Evolutionary conservation across 2,113 vertebrate genomes (phyloP).

Genomic region (Strix aluco): DNA sequence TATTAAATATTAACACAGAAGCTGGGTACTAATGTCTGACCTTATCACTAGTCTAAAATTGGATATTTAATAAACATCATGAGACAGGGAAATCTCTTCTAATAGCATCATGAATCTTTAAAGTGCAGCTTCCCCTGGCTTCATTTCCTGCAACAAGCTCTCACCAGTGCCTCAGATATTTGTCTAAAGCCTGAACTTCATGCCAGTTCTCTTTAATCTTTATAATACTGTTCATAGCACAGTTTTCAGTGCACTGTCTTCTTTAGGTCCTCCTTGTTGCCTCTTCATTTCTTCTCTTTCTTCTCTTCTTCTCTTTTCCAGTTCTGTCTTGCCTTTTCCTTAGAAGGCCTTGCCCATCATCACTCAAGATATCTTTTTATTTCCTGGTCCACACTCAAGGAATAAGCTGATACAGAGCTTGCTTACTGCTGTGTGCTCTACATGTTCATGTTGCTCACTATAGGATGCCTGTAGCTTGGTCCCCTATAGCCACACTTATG

Average conservation of each 20-base stretch:
- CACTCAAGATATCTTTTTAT: not conserved
- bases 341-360: not conserved
- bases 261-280: not conserved
- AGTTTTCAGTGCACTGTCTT: not conserved
- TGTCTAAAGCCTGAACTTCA: not conserved
- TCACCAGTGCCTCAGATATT: not conserved
- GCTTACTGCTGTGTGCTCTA: not conserved
- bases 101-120: slow-evolving; percentile 25
- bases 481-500: no score
- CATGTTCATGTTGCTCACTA: not conserved
- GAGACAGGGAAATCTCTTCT: not conserved
- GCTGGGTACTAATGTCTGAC: not conserved
- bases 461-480: not conserved
- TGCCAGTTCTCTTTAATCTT: not conserved
- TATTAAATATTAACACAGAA: slow-evolving; percentile 34
- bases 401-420: not conserved
- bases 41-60: not conserved
- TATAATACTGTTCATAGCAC: not conserved
- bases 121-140: not conserved
- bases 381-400: not conserved
- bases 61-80: slow-evolving; percentile 26
- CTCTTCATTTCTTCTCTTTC: not conserved
- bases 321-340: not conserved
- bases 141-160: not conserved
- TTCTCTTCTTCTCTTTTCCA: not conserved